phyloP scores from a whole-genome alignment of 2,888 invertebrate genomes.

The Latrodectus hesperus region DNA sequence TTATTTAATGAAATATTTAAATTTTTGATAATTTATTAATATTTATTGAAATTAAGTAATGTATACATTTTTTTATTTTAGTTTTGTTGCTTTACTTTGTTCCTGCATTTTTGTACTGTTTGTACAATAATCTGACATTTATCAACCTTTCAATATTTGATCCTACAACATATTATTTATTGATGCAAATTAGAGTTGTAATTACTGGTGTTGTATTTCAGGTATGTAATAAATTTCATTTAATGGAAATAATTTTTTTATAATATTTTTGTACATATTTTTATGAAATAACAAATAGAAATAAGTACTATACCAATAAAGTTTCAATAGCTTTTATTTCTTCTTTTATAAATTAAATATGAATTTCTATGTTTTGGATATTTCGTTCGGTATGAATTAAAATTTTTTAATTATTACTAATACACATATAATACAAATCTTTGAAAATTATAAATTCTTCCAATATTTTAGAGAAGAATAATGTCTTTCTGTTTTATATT shows the following conservation, averaged over 20 bases:
- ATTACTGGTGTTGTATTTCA: constrained; percentile 93
- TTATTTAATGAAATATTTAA: no score
- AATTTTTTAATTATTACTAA: no score
- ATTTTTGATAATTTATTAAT: neutral
- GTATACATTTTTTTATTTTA: constrained; percentile 44
- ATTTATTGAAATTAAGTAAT: neutral
- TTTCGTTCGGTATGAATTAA: no score
- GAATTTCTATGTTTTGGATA: no score
- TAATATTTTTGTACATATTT: neutral
- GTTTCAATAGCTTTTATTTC: no score
- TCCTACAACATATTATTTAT: constrained; percentile 93
- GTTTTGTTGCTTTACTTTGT: constrained; percentile 88
- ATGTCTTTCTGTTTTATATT: no score
- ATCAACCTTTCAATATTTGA: constrained; percentile 92
- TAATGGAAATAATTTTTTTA: neutral
- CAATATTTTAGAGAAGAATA: no score
- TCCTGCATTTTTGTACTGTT: constrained; percentile 91
- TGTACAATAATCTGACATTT: constrained; percentile 95
- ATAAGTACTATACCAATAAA: no score
- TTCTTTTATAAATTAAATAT: no score
- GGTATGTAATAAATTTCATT: constrained; percentile 77
- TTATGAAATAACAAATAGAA: no score
- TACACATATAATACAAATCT: no score
- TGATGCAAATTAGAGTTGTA: constrained; percentile 92
- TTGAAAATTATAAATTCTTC: no score